Conservation (phyloP, 2,888 invertebrate species). For the Lissocephala sabroskyi region DNA sequence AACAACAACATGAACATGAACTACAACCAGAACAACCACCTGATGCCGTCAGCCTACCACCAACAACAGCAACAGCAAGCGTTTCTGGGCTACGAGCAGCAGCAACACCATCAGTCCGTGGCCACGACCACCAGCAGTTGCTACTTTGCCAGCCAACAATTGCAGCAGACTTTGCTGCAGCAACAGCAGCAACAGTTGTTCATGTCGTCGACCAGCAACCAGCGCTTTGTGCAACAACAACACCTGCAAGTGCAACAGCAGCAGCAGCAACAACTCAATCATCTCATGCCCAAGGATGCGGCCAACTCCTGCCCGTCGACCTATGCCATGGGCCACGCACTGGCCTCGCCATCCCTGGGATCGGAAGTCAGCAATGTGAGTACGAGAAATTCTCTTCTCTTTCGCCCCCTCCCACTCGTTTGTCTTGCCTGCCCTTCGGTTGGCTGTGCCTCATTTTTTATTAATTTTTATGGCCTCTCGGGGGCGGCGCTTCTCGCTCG, state of each 20-base stretch:
- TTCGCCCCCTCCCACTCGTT: neutral
- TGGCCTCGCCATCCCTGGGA: neutral
- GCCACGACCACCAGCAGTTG: too few relatives aligned
- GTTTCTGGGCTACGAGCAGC: too few relatives aligned
- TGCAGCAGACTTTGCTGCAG: too few relatives aligned
- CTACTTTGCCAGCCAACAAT: too few relatives aligned
- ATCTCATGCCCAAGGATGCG: too few relatives aligned
- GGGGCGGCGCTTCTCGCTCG: conserved; percentile 41
- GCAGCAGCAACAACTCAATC: conserved; percentile 30
- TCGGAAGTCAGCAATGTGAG: neutral
- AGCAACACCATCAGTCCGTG: too few relatives aligned
- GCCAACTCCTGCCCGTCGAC: conserved; percentile 19
- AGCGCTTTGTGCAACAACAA: too few relatives aligned
- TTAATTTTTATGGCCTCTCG: conserved; percentile 23
- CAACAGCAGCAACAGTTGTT: too few relatives aligned
- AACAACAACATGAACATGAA: conserved; percentile 39
- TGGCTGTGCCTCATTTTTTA: conserved; percentile 2
- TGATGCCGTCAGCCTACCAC: conserved; percentile 43
- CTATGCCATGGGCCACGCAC: conserved; percentile 7
- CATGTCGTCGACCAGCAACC: too few relatives aligned
- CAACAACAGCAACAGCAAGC: conserved; percentile 33
- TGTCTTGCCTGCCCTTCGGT: neutral
- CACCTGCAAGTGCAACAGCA: too few relatives aligned
- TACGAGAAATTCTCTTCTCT: conserved; percentile 4
- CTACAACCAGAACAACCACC: conserved; percentile 53